Evolutionary conservation across 2,888 invertebrate species (phyloP), one percentile per base, ranked within the genome.

Genomic region (Trichopoda pennipes): DNA sequence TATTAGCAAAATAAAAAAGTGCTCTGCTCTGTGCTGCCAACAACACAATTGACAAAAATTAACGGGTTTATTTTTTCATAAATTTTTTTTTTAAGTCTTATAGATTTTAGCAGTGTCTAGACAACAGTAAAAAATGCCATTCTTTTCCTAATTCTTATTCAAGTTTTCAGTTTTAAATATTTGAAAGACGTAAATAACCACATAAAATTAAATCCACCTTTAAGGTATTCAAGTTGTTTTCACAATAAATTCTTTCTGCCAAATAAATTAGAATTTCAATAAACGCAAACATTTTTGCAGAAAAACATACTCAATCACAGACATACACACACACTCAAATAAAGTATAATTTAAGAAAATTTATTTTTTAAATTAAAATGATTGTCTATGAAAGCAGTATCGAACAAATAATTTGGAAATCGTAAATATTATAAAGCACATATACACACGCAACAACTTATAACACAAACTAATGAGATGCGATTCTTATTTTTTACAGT

Each of bases 381-480:
- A 73, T 81, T 68, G 61, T 68, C 68, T 61, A 42, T 38, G 28
- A 35, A 69, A 73, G 42, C 12, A 47, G 38, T 19, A 63, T 35
- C 28, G 21, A 73, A 35, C 51, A 64, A 70, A 75, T 70, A 56
- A 75, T 19, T 60, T 66, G 55, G n/a, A 79, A 68, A 74, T 53
- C 44, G 28, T 66, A 64, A 47, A 70, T 49, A n/a, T 23, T 10
- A 56, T 16, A 44, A 28, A 32, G 7, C n/a, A 42, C 16, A 44
- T 19, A 63, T 10, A n/a, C 19, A 23, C 2, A 23, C 53, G 47
- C 10, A 19, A 47, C 10, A 23, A 47, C 21, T 70, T 58, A 47
- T 58, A 56, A 63, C 32, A 63, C 66, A 68, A 55, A 61, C 66
- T 82, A 82, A 82, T 82, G 82, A 82, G 75, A 82, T 79, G 82